Evolutionary conservation across 2,113 vertebrate genomes (phyloP).

Genomic region (Cyphomyrus plagiostoma): DNA sequence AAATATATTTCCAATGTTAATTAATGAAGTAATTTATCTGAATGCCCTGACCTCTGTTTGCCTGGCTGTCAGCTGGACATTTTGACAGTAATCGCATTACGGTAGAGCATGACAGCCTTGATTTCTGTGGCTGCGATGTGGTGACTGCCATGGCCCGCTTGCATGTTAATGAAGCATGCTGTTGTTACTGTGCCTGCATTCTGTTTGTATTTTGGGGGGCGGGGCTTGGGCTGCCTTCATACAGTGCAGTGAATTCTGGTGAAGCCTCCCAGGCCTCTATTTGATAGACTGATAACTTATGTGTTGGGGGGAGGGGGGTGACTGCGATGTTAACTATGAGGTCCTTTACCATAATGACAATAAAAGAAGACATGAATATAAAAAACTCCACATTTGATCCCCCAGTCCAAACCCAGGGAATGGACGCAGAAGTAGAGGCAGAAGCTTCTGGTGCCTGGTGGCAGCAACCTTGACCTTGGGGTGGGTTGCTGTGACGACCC

Average conservation of each 20-base stretch:
- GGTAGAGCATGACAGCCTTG: slow-evolving; percentile 50
- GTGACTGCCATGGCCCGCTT: slow-evolving; percentile 39
- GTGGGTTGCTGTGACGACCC: slow-evolving; percentile 31
- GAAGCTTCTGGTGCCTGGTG: neutral
- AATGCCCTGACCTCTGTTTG: slow-evolving; percentile 34
- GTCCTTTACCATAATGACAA: neutral
- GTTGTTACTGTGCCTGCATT: slow-evolving; percentile 19
- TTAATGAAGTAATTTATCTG: slow-evolving; percentile 64
- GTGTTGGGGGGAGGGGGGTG: neutral
- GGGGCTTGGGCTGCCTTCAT: neutral
- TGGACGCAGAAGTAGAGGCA: neutral
- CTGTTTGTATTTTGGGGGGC: neutral
- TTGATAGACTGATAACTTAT: neutral
- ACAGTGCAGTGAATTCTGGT: neutral
- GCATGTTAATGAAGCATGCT: neutral
- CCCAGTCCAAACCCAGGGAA: neutral
- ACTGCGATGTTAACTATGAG: neutral
- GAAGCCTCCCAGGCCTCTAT: neutral
- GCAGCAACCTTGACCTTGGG: neutral
- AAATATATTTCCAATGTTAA: slow-evolving; percentile 55
- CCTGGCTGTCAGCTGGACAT: slow-evolving; percentile 41
- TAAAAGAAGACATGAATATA: neutral
- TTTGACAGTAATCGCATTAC: slow-evolving; percentile 51
- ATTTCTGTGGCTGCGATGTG: slow-evolving; percentile 41
- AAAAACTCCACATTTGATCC: neutral